These are phyloP conservation scores for Rattus rattus DNA, from an alignment of 2,113 vertebrate species.

Conservation along the genomic window DNA sequence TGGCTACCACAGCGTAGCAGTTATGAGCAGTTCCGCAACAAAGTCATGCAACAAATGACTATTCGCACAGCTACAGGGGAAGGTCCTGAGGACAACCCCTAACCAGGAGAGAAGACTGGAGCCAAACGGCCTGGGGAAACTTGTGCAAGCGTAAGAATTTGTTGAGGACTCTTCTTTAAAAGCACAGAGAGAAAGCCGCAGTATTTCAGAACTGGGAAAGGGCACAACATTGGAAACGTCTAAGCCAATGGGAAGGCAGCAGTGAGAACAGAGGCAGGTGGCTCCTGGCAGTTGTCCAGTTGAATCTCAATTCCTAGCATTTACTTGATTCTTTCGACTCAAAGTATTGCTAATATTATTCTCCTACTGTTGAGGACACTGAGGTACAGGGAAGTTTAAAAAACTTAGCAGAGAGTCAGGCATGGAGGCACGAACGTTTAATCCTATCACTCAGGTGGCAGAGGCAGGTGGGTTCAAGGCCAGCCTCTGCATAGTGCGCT, in stretches of 20 bases:
- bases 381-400: background rate
- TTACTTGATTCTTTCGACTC: background rate
- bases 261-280: background rate
- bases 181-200: background rate
- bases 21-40: background rate
- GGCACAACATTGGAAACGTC: background rate
- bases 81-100: background rate
- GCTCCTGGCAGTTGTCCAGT: background rate
- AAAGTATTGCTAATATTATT: background rate
- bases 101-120: background rate
- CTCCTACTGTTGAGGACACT: background rate
- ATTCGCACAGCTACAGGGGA: background rate
- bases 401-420: background rate
- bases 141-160: conserved; percentile 4
- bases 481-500: background rate
- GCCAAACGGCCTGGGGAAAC: background rate
- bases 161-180: background rate
- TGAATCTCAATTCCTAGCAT: background rate
- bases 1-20: background rate
- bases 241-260: background rate
- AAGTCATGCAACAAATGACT: background rate
- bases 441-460: background rate
- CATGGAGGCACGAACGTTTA: background rate
- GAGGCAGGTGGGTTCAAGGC: background rate
- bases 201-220: conserved; percentile 12